Evolutionary conservation across 2,888 invertebrate species (phyloP).

Genomic region (Barypeithes pellucidus): DNA sequence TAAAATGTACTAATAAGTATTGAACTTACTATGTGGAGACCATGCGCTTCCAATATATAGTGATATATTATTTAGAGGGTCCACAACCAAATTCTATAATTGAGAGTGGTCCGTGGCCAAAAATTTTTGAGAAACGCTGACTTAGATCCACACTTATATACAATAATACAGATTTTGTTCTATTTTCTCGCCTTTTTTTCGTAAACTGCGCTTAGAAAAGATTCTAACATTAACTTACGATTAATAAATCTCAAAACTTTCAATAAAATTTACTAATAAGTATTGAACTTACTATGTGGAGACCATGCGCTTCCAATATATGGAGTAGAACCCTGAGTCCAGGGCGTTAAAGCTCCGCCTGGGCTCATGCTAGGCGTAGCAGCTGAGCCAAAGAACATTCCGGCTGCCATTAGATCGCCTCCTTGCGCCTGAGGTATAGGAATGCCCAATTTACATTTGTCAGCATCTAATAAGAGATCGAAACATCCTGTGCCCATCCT

Average conservation of each 20-base stretch:
- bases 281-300: slow-evolving; percentile 77
- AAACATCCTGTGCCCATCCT: slow-evolving; percentile 98
- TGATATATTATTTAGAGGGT: no score
- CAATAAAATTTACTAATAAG: no score
- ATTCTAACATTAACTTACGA: no score
- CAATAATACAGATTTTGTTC: no score
- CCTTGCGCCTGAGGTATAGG: slow-evolving; percentile 89
- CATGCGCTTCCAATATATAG: slow-evolving; percentile 84
- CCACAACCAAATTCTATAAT: no score
- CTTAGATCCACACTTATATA: no score
- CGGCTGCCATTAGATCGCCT: slow-evolving; percentile 80
- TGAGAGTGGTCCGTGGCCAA: no score
- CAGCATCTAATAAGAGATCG: slow-evolving; percentile 96
- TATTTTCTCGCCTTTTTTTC: no score
- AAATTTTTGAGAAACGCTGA: no score
- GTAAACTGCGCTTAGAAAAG: no score
- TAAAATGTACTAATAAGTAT: no score
- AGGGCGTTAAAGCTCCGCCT: slow-evolving; percentile 87
- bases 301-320: slow-evolving; percentile 86
- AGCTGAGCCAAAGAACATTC: slow-evolving; percentile 86
- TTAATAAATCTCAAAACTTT: no score
- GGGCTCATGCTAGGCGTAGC: slow-evolving; percentile 92
- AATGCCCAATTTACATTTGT: slow-evolving; percentile 99
- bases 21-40: slow-evolving; percentile 82
- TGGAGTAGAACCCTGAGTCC: slow-evolving; percentile 87